Evolutionary conservation across 2,113 vertebrate genomes (phyloP).

Genomic region (Telmatochromis brichardi): DNA sequence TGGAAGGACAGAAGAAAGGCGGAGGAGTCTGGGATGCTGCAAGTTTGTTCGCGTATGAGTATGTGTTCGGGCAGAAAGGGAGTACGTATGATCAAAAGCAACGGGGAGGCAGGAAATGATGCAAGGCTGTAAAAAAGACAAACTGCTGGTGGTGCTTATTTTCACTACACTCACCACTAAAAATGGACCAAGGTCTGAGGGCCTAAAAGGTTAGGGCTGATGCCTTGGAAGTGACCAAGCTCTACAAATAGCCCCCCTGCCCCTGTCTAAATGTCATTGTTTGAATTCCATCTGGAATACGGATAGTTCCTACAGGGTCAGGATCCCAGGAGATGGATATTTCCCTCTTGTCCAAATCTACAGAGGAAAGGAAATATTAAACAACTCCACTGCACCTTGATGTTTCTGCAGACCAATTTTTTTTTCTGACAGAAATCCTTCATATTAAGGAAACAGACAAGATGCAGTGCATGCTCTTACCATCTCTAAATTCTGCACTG

Average conservation of each 20-base stretch:
- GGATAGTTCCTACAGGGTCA: slow-evolving; percentile 64
- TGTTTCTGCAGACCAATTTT: slow-evolving; percentile 36
- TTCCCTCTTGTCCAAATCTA: slow-evolving; percentile 64
- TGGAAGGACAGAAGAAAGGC: slow-evolving; percentile 64
- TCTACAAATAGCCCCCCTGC: slow-evolving; percentile 72
- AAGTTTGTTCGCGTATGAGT: slow-evolving; percentile 26
- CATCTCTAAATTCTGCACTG: slow-evolving; percentile 34
- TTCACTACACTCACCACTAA: slow-evolving; percentile 77
- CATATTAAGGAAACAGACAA: slow-evolving; percentile 53
- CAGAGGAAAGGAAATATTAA: slow-evolving; percentile 66
- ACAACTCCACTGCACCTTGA: slow-evolving; percentile 46
- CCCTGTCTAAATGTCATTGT: slow-evolving; percentile 74
- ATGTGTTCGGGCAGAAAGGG: slow-evolving; percentile 40
- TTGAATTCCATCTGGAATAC: slow-evolving; percentile 64
- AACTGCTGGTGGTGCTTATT: slow-evolving; percentile 75
- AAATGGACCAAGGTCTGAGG: slow-evolving; percentile 77
- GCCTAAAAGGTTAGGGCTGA: slow-evolving; percentile 61
- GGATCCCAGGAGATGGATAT: slow-evolving; percentile 58
- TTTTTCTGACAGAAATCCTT: slow-evolving; percentile 52
- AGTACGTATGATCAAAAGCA: slow-evolving; percentile 69
- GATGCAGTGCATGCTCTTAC: slow-evolving; percentile 40
- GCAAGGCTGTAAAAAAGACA: slow-evolving; percentile 71
- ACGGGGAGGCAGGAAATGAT: slow-evolving; percentile 81
- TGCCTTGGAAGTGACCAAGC: slow-evolving; percentile 66
- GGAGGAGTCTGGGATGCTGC: slow-evolving; percentile 39